Evolutionary conservation across 2,113 vertebrate species (phyloP).

Genomic region (Apaloderma vittatum): DNA sequence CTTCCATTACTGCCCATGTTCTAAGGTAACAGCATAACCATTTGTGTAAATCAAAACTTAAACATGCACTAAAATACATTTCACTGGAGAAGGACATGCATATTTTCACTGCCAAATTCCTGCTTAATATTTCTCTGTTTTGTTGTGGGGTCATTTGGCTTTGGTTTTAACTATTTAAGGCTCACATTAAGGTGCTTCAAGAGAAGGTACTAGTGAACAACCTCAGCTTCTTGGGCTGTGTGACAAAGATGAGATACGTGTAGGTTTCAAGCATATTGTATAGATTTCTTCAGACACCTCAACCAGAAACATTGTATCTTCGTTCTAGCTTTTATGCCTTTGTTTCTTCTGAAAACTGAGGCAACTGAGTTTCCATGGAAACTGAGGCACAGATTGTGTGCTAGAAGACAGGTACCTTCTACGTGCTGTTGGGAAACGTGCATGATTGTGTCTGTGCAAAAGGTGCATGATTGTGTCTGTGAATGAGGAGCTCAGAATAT

Average conservation of each 20-base stretch:
- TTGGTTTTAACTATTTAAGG: background rate
- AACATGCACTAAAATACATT: background rate
- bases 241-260: background rate
- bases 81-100: background rate
- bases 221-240: background rate
- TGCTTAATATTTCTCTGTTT: background rate
- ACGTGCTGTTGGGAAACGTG: constrained; percentile 16
- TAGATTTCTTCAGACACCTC: background rate
- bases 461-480: constrained; percentile 20
- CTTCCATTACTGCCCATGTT: background rate
- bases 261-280: background rate
- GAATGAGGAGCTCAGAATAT: constrained; percentile 33
- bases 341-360: background rate
- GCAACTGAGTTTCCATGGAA: constrained; percentile 61
- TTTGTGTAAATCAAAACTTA: background rate
- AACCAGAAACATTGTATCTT: background rate
- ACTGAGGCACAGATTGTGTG: constrained; percentile 62
- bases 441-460: constrained; percentile 36
- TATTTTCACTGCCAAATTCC: background rate
- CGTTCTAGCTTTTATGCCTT: background rate
- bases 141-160: background rate
- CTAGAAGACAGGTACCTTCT: constrained; percentile 35
- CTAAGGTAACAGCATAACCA: background rate
- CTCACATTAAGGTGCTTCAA: background rate
- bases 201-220: background rate